Percentiles rank a stretch among this genome's conserved stretches.
phyloP scores from a whole-genome alignment of 2,113 vertebrate genomes.

The Paradisaea rubra region DNA sequence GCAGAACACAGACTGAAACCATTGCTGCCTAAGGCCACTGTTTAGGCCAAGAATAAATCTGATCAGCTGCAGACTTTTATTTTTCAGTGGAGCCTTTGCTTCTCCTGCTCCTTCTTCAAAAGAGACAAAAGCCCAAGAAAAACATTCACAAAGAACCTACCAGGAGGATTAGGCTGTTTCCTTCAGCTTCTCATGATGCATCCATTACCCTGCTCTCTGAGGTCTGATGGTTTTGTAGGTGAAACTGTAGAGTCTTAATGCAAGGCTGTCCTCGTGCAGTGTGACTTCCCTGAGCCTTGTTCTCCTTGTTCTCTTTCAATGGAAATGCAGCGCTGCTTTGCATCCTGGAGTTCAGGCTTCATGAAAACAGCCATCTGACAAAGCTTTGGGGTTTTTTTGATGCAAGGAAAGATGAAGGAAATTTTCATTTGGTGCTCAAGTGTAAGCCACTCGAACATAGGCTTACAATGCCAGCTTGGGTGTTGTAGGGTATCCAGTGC shows the following conservation, averaged over 20 bases:
- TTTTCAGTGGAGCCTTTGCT: neutral
- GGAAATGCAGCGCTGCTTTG: neutral
- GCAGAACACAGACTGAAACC: neutral
- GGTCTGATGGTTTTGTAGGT: neutral
- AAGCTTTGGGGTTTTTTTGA: neutral
- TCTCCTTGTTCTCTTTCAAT: neutral
- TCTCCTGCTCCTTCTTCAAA: neutral
- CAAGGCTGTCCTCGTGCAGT: accelerated
- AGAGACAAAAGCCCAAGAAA: neutral
- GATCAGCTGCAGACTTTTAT: neutral
- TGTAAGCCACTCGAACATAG: neutral
- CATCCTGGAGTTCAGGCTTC: neutral
- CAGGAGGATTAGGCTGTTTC: neutral
- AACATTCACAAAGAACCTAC: neutral
- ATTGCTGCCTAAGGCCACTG: neutral
- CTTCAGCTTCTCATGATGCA: neutral
- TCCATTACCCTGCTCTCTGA: neutral
- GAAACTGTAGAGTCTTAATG: neutral
- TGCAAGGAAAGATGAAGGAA: neutral
- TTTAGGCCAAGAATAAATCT: neutral
- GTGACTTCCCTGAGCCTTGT: neutral
- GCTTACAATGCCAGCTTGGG: neutral
- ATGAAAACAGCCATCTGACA: neutral
- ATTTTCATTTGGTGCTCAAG: neutral
- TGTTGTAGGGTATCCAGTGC: neutral